phyloP scores from a whole-genome alignment of 2,888 invertebrate genomes.

The Trissonchulus latispiculum region DNA sequence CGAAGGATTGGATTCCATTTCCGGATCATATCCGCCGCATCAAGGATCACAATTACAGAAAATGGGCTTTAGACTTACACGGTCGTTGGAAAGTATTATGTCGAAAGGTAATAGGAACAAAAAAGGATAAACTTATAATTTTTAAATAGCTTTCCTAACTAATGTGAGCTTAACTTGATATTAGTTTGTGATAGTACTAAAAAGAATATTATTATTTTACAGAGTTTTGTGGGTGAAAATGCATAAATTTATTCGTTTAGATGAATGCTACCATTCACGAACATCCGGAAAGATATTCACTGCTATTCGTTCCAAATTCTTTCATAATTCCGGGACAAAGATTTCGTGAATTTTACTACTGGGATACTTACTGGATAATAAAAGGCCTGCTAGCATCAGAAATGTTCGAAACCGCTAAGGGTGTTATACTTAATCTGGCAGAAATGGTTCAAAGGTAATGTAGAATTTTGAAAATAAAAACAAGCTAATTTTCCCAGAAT shows the following conservation, averaged over 20 bases:
- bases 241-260: no score
- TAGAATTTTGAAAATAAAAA: no score
- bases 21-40: conserved; percentile 3
- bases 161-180: no score
- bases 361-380: no score
- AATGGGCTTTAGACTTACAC: conserved; percentile 16
- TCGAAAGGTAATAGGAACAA: conserved; percentile 12
- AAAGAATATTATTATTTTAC: no score
- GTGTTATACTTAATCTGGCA: conserved; percentile 75
- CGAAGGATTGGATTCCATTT: neutral
- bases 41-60: neutral
- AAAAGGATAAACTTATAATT: no score
- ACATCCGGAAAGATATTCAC: conserved; percentile 57
- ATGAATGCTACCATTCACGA: conserved; percentile 33
- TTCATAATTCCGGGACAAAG: conserved; percentile 58
- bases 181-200: no score
- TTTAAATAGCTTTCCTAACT: no score
- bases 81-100: conserved; percentile 11
- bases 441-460: conserved; percentile 64
- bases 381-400: conserved; percentile 73
- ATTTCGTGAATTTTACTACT: no score
- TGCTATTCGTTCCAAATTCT: conserved; percentile 68
- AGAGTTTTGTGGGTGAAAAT: no score
- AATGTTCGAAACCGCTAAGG: conserved; percentile 65
- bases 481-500: no score